Evolutionary conservation across 2,888 invertebrate species (phyloP), one percentile per base, ranked within the genome.

Genomic region (Cactoblastis cactorum): DNA sequence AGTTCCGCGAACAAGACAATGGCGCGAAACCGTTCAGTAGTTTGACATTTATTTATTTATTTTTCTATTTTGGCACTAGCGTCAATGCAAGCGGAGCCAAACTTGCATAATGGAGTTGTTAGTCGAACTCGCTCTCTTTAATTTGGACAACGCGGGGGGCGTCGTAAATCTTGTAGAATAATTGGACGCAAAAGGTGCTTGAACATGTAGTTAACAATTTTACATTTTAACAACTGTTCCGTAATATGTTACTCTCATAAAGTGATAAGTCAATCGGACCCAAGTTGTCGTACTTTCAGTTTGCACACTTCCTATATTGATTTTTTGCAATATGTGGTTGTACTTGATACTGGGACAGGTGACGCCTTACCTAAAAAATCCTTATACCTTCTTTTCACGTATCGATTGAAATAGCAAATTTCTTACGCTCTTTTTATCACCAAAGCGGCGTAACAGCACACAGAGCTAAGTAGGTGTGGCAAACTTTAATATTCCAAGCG

Each of bases 21-120:
- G 37, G 33, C 41, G 55, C 59, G 61, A 61, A 59, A 61, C 61
- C 57, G 53, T 51, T 50, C 61, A 52, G 59, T 57, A 59, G 59
- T 54, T 46, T 32, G 5, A 15, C 50, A 28, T 15, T 32, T 3
- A 14, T 12, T 14, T 32, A 11, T 43, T 28, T 43, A 12, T 28
- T 24, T 28, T 17, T 37, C 9, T 28, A 37, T 22, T 15, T 24
- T 24, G 18, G 51, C 39, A n/a, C 12, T 5, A 15, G 34, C 18
- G 15, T 37, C 37, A 37, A 37, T 34, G 45, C 19, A 34, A 9
- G 2, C 19, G 38, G 11, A 46, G 32, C 49, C 47, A 46, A 38
- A 24, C 46, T 50, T 53, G 53, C 53, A 53, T 53, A 53, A 53
- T 37, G 35, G 50, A 37, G 37, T 53, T 50, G 50, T 53, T 50